Base-by-base conservation (phyloP, 1,140 invertebrate genomes). In the Halotydeus destructor region DNA sequence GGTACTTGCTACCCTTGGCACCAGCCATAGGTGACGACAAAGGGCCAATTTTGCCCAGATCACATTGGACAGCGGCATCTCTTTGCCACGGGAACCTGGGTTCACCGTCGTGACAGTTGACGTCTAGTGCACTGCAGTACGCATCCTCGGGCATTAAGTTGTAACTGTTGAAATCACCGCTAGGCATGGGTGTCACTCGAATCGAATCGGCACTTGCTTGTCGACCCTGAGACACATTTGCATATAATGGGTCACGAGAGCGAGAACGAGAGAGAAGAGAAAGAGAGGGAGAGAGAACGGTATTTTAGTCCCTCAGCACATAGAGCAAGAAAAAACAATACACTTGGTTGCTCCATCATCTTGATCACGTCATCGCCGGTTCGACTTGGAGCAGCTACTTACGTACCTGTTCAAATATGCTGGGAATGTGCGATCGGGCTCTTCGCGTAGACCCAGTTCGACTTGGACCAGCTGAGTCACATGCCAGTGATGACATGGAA, bases 41-140 rank as follows among this genome's bases (percentile, higher is more conserved):
- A n/a, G n/a, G n/a, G n/a, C n/a, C n/a, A n/a, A n/a, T n/a, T n/a
- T n/a, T n/a, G n/a, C n/a, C n/a, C n/a, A n/a, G n/a, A n/a, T n/a
- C n/a, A 35, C 59, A 61, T 46, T 61, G 59, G 9, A 59, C 50
- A 3, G 55, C 54, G 11, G 53, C 56, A 50, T 61, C 59, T 9
- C 56, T 43, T 48, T 61, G 59, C 59, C 59, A 61, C 6, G 58
- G 58, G 37, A 55, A 61, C 8, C 56, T 45, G 3, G 54, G 54
- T 21, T 54, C 53, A 19, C 49, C 54, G 37, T 52, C 50, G 24
- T 56, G 52, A 12, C 57, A 53, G 36, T 57, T 54, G 25, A 60
- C 56, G 43, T 60, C 59, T 25, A 59, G 28, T 6, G 52, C 52
- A 11, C 48, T 49, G 31, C 52, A 51, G 30, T 52, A 54, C 1